Base-by-base conservation (phyloP, 2,113 vertebrate genomes). In the Menura novaehollandiae region DNA sequence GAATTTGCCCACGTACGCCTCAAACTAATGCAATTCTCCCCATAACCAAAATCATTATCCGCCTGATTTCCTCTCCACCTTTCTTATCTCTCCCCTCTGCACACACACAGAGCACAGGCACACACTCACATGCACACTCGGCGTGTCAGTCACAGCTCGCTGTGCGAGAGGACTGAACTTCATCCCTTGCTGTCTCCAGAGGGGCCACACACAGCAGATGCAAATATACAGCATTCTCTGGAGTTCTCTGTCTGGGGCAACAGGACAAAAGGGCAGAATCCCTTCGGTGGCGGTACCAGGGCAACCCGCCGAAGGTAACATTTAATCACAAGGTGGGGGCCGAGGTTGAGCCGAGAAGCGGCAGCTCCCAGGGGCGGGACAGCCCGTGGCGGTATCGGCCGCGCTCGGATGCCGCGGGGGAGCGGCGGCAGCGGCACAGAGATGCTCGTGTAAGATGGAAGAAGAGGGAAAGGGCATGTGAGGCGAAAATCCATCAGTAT, bases 61-160 rank as follows among this genome's bases (percentile, higher is more conserved):
- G 17, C 68, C 90, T 64, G 85, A 88, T 96, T 94, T 88, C 75
- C 55, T 68, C 55, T 93, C 72, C 88, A 68, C 72, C 81, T 85
- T 49, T 28, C 85, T 55, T 43, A 51, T 83, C 63, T 66, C 33
- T 74, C n/a, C 32, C 4, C 39, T 60, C 64, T 55, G 82, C 46
- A 5, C 6, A 9, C 56, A 5, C 21, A 11, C 41, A 10, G 41
- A 8, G 39, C 51, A 11, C 47, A 26, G 41, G 14, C 20, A 5
- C 20, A 5, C 7, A 1, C 62, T 4, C 56, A 8, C 41, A 10
- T 2, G 0, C 71, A 43, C 49, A 5, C 7, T 4, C 47, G 15
- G 64, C 37, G 18, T 15, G 76, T 74, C 95, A 89, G 41, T 89
- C 93, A 88, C 56, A 75, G 88, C 79, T 33, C 18, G 73, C 67